Conservation (phyloP, 30 jellyfish, hydroid and myxozoan species). For the Hydra vulgaris region DNA sequence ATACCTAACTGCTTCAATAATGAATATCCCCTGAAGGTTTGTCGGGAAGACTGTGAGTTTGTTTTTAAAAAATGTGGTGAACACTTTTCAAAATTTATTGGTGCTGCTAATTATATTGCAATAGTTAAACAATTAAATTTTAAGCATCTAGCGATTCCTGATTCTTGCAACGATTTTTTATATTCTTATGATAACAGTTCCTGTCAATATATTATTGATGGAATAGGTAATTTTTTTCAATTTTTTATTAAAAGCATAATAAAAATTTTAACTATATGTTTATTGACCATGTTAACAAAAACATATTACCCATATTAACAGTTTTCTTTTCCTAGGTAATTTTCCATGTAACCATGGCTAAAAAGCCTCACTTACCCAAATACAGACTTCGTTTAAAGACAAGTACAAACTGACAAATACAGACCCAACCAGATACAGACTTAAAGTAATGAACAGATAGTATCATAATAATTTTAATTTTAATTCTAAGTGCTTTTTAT, state of each 20-base stretch:
- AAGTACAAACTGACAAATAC: no score
- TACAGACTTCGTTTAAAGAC: no score
- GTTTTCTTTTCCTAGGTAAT: no score
- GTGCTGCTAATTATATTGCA: conserved; percentile 15
- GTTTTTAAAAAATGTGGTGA: not conserved
- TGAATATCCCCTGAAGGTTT: not conserved
- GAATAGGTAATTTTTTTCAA: conserved; percentile 2
- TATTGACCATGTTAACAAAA: no score
- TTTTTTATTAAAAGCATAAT: not conserved
- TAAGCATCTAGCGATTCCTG: conserved; percentile 8
- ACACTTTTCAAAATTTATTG: not conserved
- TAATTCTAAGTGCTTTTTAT: no score
- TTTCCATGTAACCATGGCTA: no score
- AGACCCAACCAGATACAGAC: no score
- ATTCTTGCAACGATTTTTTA: conserved; percentile 6
- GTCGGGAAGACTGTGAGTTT: conserved; percentile 33
- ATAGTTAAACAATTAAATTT: conserved; percentile 5
- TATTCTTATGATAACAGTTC: conserved; percentile 17
- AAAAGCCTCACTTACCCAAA: no score
- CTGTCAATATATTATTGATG: not conserved
- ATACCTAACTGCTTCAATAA: conserved; percentile 9
- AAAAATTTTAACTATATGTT: no score
- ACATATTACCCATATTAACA: no score
- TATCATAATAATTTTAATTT: no score
- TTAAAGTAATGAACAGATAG: no score